A percentile compares a stretch with the other conserved stretches of the same genome.
phyloP scores from a whole-genome alignment of 2,888 invertebrate species.

The Synanthedon myopaeformis region DNA sequence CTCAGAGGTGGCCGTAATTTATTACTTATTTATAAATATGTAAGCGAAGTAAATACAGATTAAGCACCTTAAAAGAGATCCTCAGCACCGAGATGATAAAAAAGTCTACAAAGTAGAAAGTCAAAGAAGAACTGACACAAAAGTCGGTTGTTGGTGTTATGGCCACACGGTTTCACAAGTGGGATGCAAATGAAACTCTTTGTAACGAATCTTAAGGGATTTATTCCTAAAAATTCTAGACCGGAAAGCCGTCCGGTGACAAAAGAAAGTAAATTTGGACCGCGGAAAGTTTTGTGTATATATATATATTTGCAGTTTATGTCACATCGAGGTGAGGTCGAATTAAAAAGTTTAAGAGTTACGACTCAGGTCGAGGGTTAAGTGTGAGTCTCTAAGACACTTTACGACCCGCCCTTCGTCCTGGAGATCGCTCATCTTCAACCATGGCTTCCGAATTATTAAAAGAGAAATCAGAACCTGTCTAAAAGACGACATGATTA shows the following conservation, averaged over 20 bases:
- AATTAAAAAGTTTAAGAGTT: background rate
- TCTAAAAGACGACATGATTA: too few species aligned
- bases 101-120: too few species aligned
- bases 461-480: too few species aligned
- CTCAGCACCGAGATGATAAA: too few species aligned
- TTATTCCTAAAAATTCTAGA: constrained; percentile 52
- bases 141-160: background rate
- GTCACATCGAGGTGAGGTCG: background rate
- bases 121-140: too few species aligned
- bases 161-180: constrained; percentile 19
- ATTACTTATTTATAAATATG: too few species aligned
- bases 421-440: too few species aligned
- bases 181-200: constrained; percentile 63
- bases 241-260: constrained; percentile 32
- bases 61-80: too few species aligned
- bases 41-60: too few species aligned
- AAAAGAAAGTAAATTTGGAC: constrained; percentile 46
- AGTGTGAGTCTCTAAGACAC: background rate
- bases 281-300: constrained; percentile 24
- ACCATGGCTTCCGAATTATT: too few species aligned
- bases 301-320: constrained; percentile 11
- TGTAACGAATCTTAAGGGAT: constrained; percentile 62
- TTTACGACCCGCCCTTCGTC: background rate
- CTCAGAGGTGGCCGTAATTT: too few species aligned
- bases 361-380: background rate